Base-by-base conservation (phyloP, 2,797 vertebrate species). In the Scomberomorus guttatus region DNA sequence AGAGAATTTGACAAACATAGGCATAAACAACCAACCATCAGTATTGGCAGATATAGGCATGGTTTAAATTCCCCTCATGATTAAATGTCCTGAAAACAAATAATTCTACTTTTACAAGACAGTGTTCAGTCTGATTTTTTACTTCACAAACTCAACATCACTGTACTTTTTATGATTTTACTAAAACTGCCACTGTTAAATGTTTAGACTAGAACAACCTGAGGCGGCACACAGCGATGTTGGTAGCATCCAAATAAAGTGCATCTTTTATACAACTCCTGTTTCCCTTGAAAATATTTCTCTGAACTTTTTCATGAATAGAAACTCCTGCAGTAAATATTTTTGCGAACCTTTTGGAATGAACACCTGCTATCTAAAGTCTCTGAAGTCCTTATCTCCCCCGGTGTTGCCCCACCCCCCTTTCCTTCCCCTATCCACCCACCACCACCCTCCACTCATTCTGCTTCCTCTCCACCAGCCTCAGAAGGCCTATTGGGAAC, bases 401-500 rank as follows among this genome's bases (percentile, higher is more conserved):
- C 42, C n/a, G 22, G 70, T 82, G 56, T 80, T 54, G 20, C 54
- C 52, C 37, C 8, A 37, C 7, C 34, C 8, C 34, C 34, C 55
- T 24, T n/a, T n/a, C 42, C 60, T 24, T 9, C 58, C 42, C 44
- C 37, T 10, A 34, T 34, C 50, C 48, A 39, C 74, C 42, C 64
- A 22, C 67, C 75, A 24, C 52, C 75, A 37, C 24, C 72, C 77
- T 61, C 63, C 55, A 8, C 78, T 69, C 75, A 50, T 58, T 75
- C 74, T 68, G 52, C 85, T 56, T 77, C 71, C 77, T 67, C 81
- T 76, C 75, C 25, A 17, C 80, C 18, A 80, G 77, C 77, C 77
- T 80, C 84, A 48, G 67, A 50, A 75, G 93, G 89, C 94, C 96
- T 95, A 84, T 81, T 95, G 96, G 96, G 96, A 96, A 95, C 96